Evolutionary conservation across 2,797 vertebrate species (phyloP).

Genomic region (Carduelis carduelis): DNA sequence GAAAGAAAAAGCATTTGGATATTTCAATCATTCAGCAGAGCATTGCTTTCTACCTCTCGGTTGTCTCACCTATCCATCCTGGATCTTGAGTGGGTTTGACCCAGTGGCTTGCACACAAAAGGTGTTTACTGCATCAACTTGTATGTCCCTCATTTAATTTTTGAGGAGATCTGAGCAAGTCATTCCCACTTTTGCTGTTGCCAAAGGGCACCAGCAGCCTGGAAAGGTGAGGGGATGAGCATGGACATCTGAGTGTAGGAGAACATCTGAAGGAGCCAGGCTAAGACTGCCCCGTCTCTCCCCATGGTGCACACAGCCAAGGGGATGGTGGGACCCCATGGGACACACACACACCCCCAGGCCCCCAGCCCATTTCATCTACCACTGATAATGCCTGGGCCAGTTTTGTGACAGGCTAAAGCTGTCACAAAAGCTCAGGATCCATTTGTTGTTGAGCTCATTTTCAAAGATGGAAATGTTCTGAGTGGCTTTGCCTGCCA

Average conservation of each 20-base stretch:
- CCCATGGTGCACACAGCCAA: accelerated
- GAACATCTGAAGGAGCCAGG: neutral
- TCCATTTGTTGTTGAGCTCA: neutral
- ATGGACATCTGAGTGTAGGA: accelerated
- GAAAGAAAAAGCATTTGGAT: neutral
- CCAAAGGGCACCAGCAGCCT: neutral
- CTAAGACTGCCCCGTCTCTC: neutral
- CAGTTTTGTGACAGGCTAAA: neutral
- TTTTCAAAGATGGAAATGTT: neutral
- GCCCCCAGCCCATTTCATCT: neutral
- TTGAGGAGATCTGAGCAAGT: neutral
- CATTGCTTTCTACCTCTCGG: neutral
- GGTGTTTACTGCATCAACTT: neutral
- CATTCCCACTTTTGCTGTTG: neutral
- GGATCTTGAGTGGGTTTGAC: neutral
- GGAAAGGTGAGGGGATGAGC: neutral
- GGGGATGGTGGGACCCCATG: accelerated
- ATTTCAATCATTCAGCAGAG: neutral
- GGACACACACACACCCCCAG: too few species aligned
- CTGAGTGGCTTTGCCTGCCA: accelerated
- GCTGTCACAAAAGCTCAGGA: neutral
- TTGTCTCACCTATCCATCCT: neutral
- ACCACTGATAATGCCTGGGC: accelerated
- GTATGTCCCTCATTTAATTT: neutral
- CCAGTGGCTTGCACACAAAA: neutral